Percentiles rank a stretch among this genome's conserved stretches.
phyloP scores from a whole-genome alignment of 2,113 vertebrate genomes.

The Haplochromis burtoni region DNA sequence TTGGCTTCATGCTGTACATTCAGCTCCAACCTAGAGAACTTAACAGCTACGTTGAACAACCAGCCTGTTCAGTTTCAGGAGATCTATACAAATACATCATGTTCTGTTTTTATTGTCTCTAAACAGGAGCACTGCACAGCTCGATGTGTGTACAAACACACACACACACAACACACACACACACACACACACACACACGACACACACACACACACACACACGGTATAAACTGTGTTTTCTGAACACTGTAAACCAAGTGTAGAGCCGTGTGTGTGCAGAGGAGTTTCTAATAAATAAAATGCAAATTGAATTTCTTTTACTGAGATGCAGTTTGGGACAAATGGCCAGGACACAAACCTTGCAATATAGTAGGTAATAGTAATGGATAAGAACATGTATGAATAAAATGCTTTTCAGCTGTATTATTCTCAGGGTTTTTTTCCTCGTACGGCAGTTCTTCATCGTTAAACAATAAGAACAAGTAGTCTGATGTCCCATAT shows the following conservation, averaged over 20 bases:
- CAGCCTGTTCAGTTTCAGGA: not conserved
- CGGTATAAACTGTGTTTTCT: no score
- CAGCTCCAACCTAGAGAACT: no score
- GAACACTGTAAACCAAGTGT: no score
- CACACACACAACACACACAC: no score
- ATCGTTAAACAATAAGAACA: not conserved
- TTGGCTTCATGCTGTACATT: fast-evolving
- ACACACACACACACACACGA: not conserved
- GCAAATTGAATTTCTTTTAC: no score
- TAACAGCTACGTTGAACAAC: no score
- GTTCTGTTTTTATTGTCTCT: not conserved
- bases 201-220: not conserved
- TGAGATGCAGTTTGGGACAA: no score
- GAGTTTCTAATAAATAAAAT: no score
- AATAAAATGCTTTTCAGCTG: not conserved
- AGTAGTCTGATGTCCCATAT: not conserved
- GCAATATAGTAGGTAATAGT: no score
- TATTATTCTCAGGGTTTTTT: not conserved
- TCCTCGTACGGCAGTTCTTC: not conserved
- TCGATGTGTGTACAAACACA: not conserved
- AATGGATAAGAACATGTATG: not conserved
- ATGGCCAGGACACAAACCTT: no score
- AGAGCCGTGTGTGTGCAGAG: no score
- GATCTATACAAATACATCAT: not conserved
- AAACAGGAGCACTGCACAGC: conserved; percentile 5